Evolutionary conservation across 2,888 invertebrate species (phyloP), one percentile per base, ranked within the genome.

Genomic region (Ephialtes manifestator): DNA sequence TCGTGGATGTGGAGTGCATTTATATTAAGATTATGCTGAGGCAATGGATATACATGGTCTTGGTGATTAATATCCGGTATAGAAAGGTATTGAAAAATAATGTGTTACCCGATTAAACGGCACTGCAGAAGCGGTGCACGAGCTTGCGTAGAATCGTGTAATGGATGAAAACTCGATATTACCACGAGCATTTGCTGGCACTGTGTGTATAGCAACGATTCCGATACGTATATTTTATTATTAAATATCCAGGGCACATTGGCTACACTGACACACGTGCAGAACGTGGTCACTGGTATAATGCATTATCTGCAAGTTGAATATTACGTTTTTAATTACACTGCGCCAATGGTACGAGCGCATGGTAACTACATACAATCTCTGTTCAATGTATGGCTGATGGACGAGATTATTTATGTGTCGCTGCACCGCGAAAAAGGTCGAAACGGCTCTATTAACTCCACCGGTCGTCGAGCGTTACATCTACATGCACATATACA

Each of bases 131-230:
- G 48, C 31, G 46, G 55, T 5, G 10, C 7, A 43, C 51, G 55
- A 48, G 39, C n/a, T 46, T 11, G 48, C 46, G 31, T 35, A 58
- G 28, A 67, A 68, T 51, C 39, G 53, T 46, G 79, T 83, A 68
- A 81, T 81, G 67, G 79, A 84, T 82, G 84, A 86, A 84, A 80
- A 79, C 46, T 77, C 84, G 84, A 86, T 86, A 86, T 74, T 82
- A 74, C 74, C 83, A 43, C 24, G 35, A 24, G 53, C 35, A 31
- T 55, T 46, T 74, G 20, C n/a, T 20, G 20, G 77, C 18, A 18
- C 18, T 35, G 10, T n/a, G 51, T 18, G 20, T 51, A 53, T 13
- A 70, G 31, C 13, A 18, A 28, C 43, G 51, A 60, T 77, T 60
- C 48, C 84, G 76, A 80, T 72, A 67, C 55, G 67, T 53, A 67